Evolutionary conservation across 2,797 vertebrate species (phyloP).

Genomic region (Zenarchopterus dispar): DNA sequence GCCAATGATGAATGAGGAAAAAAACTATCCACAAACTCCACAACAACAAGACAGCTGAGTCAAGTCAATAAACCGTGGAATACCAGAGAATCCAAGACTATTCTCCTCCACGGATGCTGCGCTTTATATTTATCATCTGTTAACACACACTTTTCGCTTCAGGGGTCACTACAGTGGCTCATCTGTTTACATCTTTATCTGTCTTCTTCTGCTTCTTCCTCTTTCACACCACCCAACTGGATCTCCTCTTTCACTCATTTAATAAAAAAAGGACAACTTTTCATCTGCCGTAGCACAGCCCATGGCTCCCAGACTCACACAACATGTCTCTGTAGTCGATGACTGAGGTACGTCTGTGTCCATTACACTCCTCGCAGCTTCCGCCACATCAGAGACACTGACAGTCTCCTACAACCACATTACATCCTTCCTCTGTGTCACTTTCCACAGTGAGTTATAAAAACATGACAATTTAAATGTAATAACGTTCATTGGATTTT

Average conservation of each 20-base stretch:
- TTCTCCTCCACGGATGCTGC: neutral
- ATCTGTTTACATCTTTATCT: too few species aligned
- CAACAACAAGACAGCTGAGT: neutral
- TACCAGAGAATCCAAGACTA: neutral
- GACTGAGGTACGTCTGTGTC: conserved; percentile 15
- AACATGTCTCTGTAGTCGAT: neutral
- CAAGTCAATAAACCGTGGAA: neutral
- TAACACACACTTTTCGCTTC: too few species aligned
- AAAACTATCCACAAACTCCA: neutral
- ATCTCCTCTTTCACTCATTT: too few species aligned
- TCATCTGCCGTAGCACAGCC: neutral
- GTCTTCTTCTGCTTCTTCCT: too few species aligned
- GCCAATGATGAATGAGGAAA: neutral
- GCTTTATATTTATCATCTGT: neutral
- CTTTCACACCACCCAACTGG: too few species aligned
- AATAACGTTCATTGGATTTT: neutral
- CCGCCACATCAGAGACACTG: conserved; percentile 30
- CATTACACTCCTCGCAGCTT: conserved; percentile 33
- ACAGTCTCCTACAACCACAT: conserved; percentile 40
- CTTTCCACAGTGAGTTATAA: neutral
- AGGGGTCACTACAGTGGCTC: too few species aligned
- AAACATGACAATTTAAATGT: neutral
- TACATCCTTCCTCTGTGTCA: neutral
- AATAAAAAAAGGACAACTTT: neutral
- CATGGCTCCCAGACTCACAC: conserved; percentile 7